These are phyloP conservation scores for Cherax destructor DNA, from an alignment of 1,140 invertebrate genomes.

Conservation along the genomic window DNA sequence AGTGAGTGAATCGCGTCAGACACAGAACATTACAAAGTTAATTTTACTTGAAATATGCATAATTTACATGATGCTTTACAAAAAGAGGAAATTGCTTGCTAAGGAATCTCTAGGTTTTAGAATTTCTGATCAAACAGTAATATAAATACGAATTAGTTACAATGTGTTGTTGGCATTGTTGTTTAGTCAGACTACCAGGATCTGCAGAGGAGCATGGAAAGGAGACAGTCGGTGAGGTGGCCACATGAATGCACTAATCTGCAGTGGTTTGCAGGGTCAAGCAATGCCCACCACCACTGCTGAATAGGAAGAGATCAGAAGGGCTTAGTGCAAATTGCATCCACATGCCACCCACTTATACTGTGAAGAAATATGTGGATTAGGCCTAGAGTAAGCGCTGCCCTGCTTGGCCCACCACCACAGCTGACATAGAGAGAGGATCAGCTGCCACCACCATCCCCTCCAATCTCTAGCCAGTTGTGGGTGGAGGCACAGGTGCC, in stretches of 20 bases:
- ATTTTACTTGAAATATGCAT: constrained; percentile 67
- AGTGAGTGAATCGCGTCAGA: constrained; percentile 59
- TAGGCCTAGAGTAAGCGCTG: not conserved
- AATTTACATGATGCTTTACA: constrained; percentile 69
- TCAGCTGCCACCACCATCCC: constrained; percentile 27
- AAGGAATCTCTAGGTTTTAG: constrained; percentile 68
- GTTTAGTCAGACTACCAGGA: constrained; percentile 60
- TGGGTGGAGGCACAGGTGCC: constrained; percentile 15
- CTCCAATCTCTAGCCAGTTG: constrained; percentile 35
- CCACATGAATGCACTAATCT: constrained; percentile 22
- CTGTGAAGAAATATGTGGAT: constrained; percentile 17
- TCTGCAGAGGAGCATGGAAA: constrained; percentile 58
- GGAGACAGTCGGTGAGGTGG: constrained; percentile 36
- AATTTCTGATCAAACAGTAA: constrained; percentile 70
- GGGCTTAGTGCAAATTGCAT: constrained; percentile 23
- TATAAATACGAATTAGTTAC: constrained; percentile 69
- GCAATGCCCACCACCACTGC: constrained; percentile 21
- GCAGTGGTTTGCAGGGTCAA: constrained; percentile 22
- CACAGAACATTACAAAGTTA: constrained; percentile 62
- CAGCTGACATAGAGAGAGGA: constrained; percentile 30
- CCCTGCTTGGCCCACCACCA: constrained; percentile 28
- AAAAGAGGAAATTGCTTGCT: constrained; percentile 67
- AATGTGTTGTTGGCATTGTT: constrained; percentile 69
- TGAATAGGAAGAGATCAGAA: not conserved
- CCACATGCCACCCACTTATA: constrained; percentile 17